Evolutionary conservation across 2,113 vertebrate genomes (phyloP), one percentile per base, ranked within the genome.

Genomic region (Steatornis caripensis): DNA sequence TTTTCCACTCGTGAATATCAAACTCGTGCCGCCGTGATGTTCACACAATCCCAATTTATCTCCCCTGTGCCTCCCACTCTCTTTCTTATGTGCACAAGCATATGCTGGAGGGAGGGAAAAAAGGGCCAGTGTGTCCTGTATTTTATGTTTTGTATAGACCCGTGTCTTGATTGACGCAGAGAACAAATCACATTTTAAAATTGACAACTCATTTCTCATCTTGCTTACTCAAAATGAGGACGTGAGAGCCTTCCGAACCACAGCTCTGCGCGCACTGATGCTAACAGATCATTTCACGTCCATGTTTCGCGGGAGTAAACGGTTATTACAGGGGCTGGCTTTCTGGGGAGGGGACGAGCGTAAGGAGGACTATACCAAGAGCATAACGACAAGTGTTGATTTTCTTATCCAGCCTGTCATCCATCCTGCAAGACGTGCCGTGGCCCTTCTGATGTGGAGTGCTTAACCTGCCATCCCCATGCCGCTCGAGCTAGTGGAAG

Each of bases 371-470:
- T 26, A 1, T 19, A 29, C 10, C 5, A 4, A 15, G 45, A 83
- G 39, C 30, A 0, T 91, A 64, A 90, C 46, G 20, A 39, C 15
- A 15, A 65, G 45, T 37, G 45, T 66, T 65, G 53, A 1, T 86
- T 84, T 55, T 79, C 30, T 51, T 30, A 4, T 6, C 22, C 65
- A 99, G 99, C 97, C 37, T 99, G 99, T 76, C 98, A 99, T 54
- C 98, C 98, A 1, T 98, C 98, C 81, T 99, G 99, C 86, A 98
- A 95, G 95, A 97, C 97, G 0, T 99, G 99, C 89, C 93, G 3
- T 0, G 98, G 98, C 24, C 96, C 98, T 4, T 98, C 97, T 5
- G 98, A 98, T 4, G 64, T 90, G 10, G 98, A 99, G 36, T 99
- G 99, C 60, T 62, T 93, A 6, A 91, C 95, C 70, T 99, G 99